These are phyloP conservation scores for Caenorhabditis latens DNA, from an alignment of 1,140 invertebrate species.

Conservation along the genomic window DNA sequence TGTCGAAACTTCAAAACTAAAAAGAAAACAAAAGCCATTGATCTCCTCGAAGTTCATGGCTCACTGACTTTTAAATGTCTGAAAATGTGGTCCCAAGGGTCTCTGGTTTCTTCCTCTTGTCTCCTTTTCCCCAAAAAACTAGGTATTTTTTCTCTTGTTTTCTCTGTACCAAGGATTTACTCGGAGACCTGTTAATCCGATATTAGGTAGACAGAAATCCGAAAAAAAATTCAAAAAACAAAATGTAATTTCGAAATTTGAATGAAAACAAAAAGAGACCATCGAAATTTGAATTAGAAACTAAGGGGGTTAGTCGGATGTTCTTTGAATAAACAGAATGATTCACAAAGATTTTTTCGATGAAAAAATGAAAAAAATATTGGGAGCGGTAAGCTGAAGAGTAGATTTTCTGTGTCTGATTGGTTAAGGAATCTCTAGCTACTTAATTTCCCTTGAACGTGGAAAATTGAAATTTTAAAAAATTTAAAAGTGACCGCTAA, in stretches of 20 bases:
- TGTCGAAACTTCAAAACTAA: background rate
- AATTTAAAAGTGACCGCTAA: background rate
- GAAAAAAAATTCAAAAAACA: background rate
- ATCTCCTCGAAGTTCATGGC: background rate
- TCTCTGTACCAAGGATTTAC: background rate
- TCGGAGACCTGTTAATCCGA: background rate
- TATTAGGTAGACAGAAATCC: background rate
- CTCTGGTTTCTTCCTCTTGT: background rate
- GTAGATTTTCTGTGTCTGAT: no score
- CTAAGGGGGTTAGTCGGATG: no score
- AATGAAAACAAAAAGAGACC: background rate
- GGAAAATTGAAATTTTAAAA: no score
- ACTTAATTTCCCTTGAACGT: no score
- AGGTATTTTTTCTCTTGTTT: background rate
- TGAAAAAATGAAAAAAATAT: no score
- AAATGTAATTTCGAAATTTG: background rate
- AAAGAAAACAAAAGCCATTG: background rate
- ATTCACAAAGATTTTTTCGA: no score
- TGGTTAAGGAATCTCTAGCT: no score
- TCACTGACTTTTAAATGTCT: background rate
- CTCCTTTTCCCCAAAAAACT: background rate
- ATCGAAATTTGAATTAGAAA: no score
- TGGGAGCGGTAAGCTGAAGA: background rate
- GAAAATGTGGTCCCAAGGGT: constrained; percentile 23
- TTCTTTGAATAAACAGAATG: no score